phyloP scores from a whole-genome alignment of 2,797 vertebrate species.

The Avahi laniger region DNA sequence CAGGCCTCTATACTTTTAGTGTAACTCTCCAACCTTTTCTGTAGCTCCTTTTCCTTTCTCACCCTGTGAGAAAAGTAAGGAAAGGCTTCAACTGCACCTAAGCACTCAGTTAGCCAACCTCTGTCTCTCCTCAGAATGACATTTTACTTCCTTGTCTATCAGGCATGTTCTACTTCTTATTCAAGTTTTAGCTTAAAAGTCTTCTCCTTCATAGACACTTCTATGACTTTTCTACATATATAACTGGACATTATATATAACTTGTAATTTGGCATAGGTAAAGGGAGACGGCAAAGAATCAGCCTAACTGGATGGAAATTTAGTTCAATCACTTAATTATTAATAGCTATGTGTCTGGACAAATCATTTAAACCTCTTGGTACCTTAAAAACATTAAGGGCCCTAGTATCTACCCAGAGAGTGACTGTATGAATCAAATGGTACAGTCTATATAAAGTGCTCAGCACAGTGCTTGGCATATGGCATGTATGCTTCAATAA shows the following conservation, averaged over 20 bases:
- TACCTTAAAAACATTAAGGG: not conserved
- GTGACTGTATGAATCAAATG: not conserved
- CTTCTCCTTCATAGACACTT: not conserved
- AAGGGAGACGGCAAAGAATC: constrained; percentile 2
- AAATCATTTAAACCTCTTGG: not conserved
- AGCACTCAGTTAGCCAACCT: not conserved
- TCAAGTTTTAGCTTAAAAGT: not conserved
- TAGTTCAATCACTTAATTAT: not conserved
- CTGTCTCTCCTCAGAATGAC: not conserved
- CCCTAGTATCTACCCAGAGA: not conserved
- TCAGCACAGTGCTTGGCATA: not conserved
- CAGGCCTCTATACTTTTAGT: not conserved
- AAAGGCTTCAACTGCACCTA: not conserved
- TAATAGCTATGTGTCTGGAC: not conserved
- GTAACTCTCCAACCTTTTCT: not conserved
- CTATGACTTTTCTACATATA: not conserved
- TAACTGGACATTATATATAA: not conserved
- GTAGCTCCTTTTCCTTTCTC: not conserved
- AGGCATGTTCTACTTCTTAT: not conserved
- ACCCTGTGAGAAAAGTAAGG: not conserved
- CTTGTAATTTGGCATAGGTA: not conserved
- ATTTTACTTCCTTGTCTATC: not conserved
- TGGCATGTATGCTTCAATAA: not conserved
- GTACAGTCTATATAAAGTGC: not conserved
- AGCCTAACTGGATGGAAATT: constrained; percentile 10